A percentile compares a stretch with the other conserved stretches of the same genome.
These are phyloP conservation scores for Sesamia inferens DNA, from an alignment of 2,888 invertebrate species.

Conservation along the genomic window DNA sequence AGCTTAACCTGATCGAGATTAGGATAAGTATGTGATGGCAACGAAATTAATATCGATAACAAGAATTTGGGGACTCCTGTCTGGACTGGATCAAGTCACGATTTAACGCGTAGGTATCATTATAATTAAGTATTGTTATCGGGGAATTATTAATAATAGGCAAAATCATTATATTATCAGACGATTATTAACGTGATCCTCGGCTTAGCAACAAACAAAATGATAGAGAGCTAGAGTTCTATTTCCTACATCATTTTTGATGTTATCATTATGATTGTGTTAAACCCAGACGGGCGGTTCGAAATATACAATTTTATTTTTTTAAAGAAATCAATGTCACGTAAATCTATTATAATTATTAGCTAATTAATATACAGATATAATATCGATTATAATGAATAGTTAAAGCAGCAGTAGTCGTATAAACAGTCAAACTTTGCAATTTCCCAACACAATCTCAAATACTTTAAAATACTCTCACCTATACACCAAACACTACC, in stretches of 20 bases:
- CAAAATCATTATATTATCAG: slow-evolving; percentile 1
- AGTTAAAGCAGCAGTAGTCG: no score
- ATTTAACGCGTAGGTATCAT: slow-evolving; percentile 8
- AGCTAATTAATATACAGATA: background rate
- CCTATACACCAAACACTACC: no score
- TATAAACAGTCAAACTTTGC: no score
- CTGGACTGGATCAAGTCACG: background rate
- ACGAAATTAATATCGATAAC: background rate
- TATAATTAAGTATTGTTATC: background rate
- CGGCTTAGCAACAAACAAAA: slow-evolving; percentile 9
- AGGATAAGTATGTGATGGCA: background rate
- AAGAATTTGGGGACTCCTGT: slow-evolving; percentile 15
- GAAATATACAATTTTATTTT: slow-evolving; percentile 1
- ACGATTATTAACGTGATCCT: slow-evolving; percentile 26
- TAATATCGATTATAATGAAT: no score
- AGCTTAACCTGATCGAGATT: background rate
- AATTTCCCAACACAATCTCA: no score
- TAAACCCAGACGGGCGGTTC: slow-evolving; percentile 5
- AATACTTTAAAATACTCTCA: no score
- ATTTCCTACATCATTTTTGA: slow-evolving; percentile 23
- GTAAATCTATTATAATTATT: slow-evolving; percentile 8
- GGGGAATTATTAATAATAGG: slow-evolving; percentile 12
- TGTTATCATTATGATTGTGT: background rate
- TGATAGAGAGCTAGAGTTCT: background rate
- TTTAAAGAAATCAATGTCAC: background rate